phyloP scores from a whole-genome alignment of 2,888 invertebrate genomes.

The Sycophila texana region DNA sequence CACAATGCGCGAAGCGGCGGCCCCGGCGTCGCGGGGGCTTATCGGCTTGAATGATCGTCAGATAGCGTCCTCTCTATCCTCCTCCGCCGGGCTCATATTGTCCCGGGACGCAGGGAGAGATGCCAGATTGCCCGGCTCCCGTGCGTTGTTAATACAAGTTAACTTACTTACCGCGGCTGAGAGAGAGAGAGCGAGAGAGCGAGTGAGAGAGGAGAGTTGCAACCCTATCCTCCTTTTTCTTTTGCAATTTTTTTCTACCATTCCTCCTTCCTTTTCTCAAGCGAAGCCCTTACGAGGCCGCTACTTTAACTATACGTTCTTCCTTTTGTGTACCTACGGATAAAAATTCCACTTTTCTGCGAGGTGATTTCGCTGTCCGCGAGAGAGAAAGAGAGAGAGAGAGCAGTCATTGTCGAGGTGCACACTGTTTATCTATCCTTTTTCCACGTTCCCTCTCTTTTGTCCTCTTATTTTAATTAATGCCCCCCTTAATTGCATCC shows the following conservation, averaged over 20 bases:
- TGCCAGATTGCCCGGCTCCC: constrained; percentile 52
- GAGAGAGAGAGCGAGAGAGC: constrained; percentile 13
- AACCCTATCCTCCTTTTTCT: constrained; percentile 8
- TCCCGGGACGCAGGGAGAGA: constrained; percentile 60
- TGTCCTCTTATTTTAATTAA: constrained; percentile 49
- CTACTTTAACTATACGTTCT: neutral
- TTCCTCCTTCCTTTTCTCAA: constrained; percentile 31
- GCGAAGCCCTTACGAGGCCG: neutral
- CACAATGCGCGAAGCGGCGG: constrained; percentile 59
- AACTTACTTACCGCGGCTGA: constrained; percentile 44
- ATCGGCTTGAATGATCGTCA: constrained; percentile 71
- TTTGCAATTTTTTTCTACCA: constrained; percentile 10
- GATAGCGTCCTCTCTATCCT: constrained; percentile 68
- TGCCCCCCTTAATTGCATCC: constrained; percentile 52
- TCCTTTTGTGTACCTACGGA: constrained; percentile 45
- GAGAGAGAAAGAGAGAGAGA: neutral
- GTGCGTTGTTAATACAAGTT: constrained; percentile 57
- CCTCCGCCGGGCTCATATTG: constrained; percentile 70
- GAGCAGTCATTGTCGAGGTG: too few species aligned
- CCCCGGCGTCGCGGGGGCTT: constrained; percentile 60
- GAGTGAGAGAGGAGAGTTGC: constrained; percentile 34
- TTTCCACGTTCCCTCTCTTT: constrained; percentile 39
- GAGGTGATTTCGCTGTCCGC: constrained; percentile 22
- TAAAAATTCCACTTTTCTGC: constrained; percentile 42
- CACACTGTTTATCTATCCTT: neutral